A percentile compares a stretch with the other conserved stretches of the same genome.
Conservation (phyloP, 2,113 vertebrate species). For the Mesitornis unicolor region DNA sequence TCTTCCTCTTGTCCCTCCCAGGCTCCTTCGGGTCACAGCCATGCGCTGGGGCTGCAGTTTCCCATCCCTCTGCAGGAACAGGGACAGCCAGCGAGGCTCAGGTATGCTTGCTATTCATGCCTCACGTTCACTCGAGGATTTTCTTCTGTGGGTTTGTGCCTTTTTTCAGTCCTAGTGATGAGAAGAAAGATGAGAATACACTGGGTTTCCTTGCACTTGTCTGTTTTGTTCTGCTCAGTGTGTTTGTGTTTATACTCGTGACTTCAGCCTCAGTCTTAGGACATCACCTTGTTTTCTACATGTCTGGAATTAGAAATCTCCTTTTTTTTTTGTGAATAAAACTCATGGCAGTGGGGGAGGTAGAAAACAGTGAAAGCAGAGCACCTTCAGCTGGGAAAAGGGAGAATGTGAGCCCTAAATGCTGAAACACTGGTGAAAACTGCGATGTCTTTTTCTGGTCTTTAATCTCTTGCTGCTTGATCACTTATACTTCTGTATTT, state of each 20-base stretch:
- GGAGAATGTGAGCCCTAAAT: background rate
- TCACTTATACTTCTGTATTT: no score
- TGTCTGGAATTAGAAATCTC: background rate
- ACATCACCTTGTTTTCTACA: background rate
- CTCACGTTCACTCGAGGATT: accelerated
- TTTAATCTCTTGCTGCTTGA: background rate
- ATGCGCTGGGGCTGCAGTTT: background rate
- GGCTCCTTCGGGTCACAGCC: background rate
- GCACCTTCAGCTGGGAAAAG: background rate
- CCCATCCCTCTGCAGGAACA: accelerated
- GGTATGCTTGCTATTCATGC: background rate
- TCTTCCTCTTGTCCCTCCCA: background rate
- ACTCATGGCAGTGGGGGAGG: background rate
- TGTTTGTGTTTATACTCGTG: background rate
- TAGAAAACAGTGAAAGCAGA: background rate
- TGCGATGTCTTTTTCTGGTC: background rate
- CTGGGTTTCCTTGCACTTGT: background rate
- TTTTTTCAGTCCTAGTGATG: background rate
- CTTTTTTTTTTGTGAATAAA: background rate
- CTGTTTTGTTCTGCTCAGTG: background rate
- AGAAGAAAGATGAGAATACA: background rate
- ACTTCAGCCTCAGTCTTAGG: background rate
- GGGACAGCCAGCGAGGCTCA: background rate
- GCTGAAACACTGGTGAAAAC: background rate
- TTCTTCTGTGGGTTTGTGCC: background rate